These are phyloP conservation scores for Phylloscopus trochilus DNA, from an alignment of 2,113 vertebrate genomes.

Conservation along the genomic window DNA sequence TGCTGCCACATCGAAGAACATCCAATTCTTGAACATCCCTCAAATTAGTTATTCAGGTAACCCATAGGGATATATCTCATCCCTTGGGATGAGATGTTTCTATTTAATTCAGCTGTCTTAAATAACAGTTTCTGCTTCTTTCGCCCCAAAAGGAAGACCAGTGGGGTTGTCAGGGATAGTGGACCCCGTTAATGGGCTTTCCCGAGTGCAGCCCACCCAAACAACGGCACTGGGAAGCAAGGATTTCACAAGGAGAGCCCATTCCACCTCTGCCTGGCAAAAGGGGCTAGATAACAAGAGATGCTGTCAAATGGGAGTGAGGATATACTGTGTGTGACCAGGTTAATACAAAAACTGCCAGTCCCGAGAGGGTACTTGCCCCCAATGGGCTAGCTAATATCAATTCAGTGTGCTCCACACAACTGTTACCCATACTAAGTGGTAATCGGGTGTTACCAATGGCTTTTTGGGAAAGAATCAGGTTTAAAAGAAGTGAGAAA, in stretches of 20 bases:
- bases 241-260: not conserved
- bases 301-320: not conserved
- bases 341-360: not conserved
- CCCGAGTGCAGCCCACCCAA: not conserved
- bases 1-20: rapidly evolving
- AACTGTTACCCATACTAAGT: not conserved
- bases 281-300: not conserved
- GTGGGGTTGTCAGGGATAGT: not conserved
- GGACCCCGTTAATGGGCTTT: rapidly evolving
- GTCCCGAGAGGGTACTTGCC: not conserved
- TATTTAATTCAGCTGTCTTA: not conserved
- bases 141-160: not conserved
- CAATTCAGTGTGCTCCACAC: not conserved
- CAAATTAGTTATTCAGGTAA: not conserved
- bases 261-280: not conserved
- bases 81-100: not conserved
- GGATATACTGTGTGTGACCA: rapidly evolving
- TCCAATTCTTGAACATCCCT: too few species aligned
- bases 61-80: too few species aligned
- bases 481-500: not conserved
- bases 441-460: not conserved
- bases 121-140: not conserved
- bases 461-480: not conserved
- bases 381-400: not conserved
- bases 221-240: not conserved